Base-by-base conservation (phyloP, 1,140 invertebrate species). In the Scaptomyza montana region DNA sequence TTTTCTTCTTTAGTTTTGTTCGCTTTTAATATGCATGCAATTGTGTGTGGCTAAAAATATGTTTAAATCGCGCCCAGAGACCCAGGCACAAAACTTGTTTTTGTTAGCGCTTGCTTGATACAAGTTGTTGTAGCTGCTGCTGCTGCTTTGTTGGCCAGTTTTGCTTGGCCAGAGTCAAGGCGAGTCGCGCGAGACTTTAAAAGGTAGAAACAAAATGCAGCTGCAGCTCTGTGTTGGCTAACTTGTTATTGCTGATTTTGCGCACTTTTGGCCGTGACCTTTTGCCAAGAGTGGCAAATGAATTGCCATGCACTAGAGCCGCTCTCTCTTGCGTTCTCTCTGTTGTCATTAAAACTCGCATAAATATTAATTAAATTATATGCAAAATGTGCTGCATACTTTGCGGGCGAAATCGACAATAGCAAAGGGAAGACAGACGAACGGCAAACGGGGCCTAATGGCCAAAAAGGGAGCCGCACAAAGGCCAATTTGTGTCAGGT, bases 281-380 rank as follows among this genome's bases (percentile, higher is more conserved):
- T 87, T 87, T 71, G 66, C 51, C 70, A 41, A 36, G 56, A 59
- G 62, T 46, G 56, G 70, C 47, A 74, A 63, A 77, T 77, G 55
- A 68, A 69, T 71, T 65, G 68, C 49, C 36, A 55, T 71, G 59
- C 60, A 19, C 28, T 36, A 49, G 13, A 36, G 33, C 9, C 33
- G 8, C 46, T 75, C 41, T 30, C 8, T 25, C 7, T 36, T 33
- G 28, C 33, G 19, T 33, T 25, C 59, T 56, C 47, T 16, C n/a
- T 51, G 60, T 25, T 56, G 21, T 64, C 63, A 87, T 82, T 89
- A 87, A 74, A 60, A 71, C 43, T 43, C 21, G 79, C 78, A 89
- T 87, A 89, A 89, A 87, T 87, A 87, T 87, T 89, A 87, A 89
- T 89, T 84, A 89, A 89, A 89, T 89, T 66, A 63, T 77, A 74